A percentile compares a stretch with the other conserved stretches of the same genome.
These are phyloP conservation scores for Campoletis raptor DNA, from an alignment of 2,888 invertebrate species.

Conservation along the genomic window DNA sequence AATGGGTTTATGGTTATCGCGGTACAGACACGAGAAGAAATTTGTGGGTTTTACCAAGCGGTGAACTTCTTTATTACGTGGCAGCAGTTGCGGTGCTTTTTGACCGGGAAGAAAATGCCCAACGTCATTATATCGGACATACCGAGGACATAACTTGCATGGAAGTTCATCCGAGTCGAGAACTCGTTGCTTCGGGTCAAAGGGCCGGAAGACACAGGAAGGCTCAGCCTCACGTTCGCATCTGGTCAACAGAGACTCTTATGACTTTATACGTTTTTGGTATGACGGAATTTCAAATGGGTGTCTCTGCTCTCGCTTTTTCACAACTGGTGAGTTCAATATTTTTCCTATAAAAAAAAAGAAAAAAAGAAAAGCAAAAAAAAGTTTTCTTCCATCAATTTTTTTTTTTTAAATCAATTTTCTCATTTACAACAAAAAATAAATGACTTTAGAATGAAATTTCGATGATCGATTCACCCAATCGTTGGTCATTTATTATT, in stretches of 20 bases:
- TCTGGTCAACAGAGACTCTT: slow-evolving; percentile 96
- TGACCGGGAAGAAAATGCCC: slow-evolving; percentile 94
- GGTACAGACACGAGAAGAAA: slow-evolving; percentile 96
- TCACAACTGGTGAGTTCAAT: slow-evolving; percentile 90
- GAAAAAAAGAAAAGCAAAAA: neutral
- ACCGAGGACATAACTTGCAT: slow-evolving; percentile 95
- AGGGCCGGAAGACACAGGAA: slow-evolving; percentile 93
- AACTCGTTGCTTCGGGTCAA: slow-evolving; percentile 96
- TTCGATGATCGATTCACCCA: no score
- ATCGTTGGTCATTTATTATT: no score
- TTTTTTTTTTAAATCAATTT: neutral
- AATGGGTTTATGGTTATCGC: slow-evolving; percentile 99
- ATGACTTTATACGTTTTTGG: slow-evolving; percentile 96
- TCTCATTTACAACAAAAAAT: neutral
- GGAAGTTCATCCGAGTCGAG: slow-evolving; percentile 94
- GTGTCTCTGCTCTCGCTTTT: slow-evolving; percentile 95
- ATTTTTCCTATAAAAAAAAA: slow-evolving; percentile 17
- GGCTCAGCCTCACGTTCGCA: slow-evolving; percentile 95
- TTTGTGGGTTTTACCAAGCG: slow-evolving; percentile 96
- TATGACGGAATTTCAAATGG: slow-evolving; percentile 95
- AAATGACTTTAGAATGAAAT: no score
- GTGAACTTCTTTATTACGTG: slow-evolving; percentile 96
- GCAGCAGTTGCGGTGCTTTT: slow-evolving; percentile 96
- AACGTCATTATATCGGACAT: slow-evolving; percentile 96
- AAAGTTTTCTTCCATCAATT: neutral